Evolutionary conservation across 2,113 vertebrate species (phyloP), one percentile per base, ranked within the genome.

Genomic region (Ginglymostoma cirratum): DNA sequence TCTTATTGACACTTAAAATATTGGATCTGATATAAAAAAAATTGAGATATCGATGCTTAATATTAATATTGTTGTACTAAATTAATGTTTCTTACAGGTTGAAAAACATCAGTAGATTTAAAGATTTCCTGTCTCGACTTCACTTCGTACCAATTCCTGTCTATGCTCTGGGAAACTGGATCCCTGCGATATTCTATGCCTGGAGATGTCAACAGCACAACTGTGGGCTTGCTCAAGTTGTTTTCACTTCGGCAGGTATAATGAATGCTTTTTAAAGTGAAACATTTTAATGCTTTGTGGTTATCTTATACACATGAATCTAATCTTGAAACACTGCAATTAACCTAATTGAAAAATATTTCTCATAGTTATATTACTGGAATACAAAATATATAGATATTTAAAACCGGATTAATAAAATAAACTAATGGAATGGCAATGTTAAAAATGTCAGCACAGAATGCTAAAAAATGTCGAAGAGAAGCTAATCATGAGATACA

Each of bases 151-250:
- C 98, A 0, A 48, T 97, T 30, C 97, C 98, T 0, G 96, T 98
- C 48, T 97, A 97, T 24, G 93, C 96, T 2, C 96, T 98, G 96
- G 98, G 98, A 0, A 98, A 98, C 97, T 98, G 98, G 98, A 97
- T 98, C 67, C 97, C 98, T 96, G 93, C 70, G 0, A 97, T 98
- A 23, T 96, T 98, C 5, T 97, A 98, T 96, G 97, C 96, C 45
- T 98, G 98, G 98, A 95, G 96, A 67, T 98, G 97, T 95, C 76
- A 19, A 0, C 97, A 97, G 2, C 97, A 96, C 96, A 97, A 97
- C 97, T 98, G 98, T 90, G 97, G 97, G 70, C 96, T 98, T 2
- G 48, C 96, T 0, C 98, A 98, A 96, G 97, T 96, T 6, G 96
- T 96, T 15, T 98, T 98, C 96, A 97, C 97, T 38, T 97, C 97